phyloP scores from a whole-genome alignment of 2,888 invertebrate species.

The Morpho helenor region DNA sequence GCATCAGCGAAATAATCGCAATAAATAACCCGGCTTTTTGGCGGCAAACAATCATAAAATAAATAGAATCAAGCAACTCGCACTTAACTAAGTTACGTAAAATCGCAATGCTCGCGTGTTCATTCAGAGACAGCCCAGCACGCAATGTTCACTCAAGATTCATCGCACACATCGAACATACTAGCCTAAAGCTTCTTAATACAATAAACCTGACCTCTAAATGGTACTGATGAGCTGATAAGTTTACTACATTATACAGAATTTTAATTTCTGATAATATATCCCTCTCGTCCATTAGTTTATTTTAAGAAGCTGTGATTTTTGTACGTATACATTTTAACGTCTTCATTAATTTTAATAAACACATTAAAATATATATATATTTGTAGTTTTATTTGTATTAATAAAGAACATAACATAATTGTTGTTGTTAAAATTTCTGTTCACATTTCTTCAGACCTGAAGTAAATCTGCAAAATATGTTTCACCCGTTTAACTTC shows the following conservation, averaged over 20 bases:
- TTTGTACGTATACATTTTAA: too few species aligned
- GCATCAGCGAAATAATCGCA: slow-evolving; percentile 32
- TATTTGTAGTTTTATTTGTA: too few species aligned
- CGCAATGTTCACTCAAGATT: slow-evolving; percentile 54
- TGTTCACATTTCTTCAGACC: too few species aligned
- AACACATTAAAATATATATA: too few species aligned
- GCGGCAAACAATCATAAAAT: slow-evolving; percentile 24
- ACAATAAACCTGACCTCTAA: slow-evolving; percentile 45
- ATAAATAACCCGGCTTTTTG: slow-evolving; percentile 41
- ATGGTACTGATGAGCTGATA: slow-evolving; percentile 24
- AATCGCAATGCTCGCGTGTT: slow-evolving; percentile 51
- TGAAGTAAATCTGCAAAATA: too few species aligned
- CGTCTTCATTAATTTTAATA: too few species aligned
- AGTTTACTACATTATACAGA: background rate
- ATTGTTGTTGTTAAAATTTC: too few species aligned
- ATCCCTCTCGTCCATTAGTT: too few species aligned
- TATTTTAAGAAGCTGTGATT: too few species aligned
- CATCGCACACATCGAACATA: slow-evolving; percentile 27
- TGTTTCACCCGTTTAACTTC: too few species aligned
- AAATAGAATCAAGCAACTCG: slow-evolving; percentile 13
- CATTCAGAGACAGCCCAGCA: slow-evolving; percentile 55
- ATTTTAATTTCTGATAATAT: too few species aligned
- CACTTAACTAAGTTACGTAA: slow-evolving; percentile 40
- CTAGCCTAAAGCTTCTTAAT: slow-evolving; percentile 30
- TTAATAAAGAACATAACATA: too few species aligned